Percentiles rank a stretch among this genome's conserved stretches.
Conservation (phyloP, 2,797 vertebrate species). For the Propithecus perrieri region DNA sequence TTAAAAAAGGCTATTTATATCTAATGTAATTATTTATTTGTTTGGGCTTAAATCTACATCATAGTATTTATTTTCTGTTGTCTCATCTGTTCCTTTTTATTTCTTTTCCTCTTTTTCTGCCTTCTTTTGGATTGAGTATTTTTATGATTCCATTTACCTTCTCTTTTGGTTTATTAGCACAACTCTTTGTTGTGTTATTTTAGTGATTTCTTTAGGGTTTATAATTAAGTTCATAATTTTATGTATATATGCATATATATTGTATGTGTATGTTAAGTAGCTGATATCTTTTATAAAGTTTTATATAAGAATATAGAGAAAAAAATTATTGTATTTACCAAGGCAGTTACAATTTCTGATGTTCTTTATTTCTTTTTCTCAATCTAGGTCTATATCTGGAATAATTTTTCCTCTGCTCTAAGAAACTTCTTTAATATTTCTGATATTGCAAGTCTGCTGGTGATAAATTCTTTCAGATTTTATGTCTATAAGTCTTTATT, state of each 20-base stretch:
- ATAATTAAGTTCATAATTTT: conserved; percentile 17
- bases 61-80: not conserved
- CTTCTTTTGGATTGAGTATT: not conserved
- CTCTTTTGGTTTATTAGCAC: not conserved
- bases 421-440: conserved; percentile 41
- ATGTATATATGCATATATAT: not conserved
- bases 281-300: conserved; percentile 18
- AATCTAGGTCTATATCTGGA: not conserved
- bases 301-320: conserved; percentile 12
- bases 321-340: not conserved
- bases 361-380: not conserved
- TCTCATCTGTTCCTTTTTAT: not conserved
- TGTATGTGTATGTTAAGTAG: not conserved
- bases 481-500: not conserved
- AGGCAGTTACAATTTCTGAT: conserved; percentile 24
- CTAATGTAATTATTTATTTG: not conserved
- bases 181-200: not conserved
- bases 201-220: conserved; percentile 6
- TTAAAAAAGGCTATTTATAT: not conserved
- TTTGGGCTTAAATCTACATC: not conserved
- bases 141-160: not conserved
- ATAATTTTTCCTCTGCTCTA: conserved; percentile 34
- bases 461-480: conserved; percentile 34
- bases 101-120: not conserved
- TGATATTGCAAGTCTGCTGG: not conserved